Percentiles rank a stretch among this genome's conserved stretches.
Conservation (phyloP, 35 echinoderm and acorn worm genomes). For the Ptychodera flava region DNA sequence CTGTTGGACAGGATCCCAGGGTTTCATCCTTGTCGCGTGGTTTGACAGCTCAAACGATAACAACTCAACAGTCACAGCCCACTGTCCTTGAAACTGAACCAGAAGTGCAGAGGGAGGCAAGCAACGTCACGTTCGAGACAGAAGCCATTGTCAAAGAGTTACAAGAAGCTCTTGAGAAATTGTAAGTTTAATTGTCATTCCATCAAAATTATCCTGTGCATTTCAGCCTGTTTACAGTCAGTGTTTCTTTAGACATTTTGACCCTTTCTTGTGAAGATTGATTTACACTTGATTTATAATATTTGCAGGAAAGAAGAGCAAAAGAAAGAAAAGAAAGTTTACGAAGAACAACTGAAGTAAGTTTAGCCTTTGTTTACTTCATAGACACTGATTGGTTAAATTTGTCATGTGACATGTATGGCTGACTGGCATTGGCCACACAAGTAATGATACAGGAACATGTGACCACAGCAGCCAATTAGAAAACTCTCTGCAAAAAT, state of each 20-base stretch:
- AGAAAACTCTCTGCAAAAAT: too few species aligned
- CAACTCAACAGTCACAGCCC: not conserved
- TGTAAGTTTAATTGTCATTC: too few species aligned
- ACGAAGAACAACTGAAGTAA: slow-evolving; percentile 95
- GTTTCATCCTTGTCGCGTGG: not conserved
- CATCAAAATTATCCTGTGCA: too few species aligned
- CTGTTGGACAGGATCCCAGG: not conserved
- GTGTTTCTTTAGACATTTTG: too few species aligned
- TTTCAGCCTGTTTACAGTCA: too few species aligned
- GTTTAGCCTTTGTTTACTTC: too few species aligned
- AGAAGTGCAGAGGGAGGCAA: slow-evolving; percentile 11
- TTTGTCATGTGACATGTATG: too few species aligned
- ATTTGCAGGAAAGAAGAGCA: slow-evolving; percentile 61
- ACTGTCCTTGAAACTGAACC: not conserved
- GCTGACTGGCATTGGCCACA: too few species aligned
- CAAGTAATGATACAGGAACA: too few species aligned
- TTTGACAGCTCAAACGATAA: not conserved
- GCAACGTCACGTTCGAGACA: slow-evolving; percentile 17
- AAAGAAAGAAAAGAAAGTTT: slow-evolving; percentile 51
- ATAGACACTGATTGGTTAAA: not conserved
- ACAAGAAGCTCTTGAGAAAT: slow-evolving; percentile 51
- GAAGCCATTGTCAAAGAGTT: slow-evolving; percentile 35
- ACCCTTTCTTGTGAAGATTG: too few species aligned
- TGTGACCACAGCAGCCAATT: too few species aligned
- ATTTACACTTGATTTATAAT: too few species aligned